Base-by-base conservation (phyloP, 2,888 invertebrate genomes). In the Tridacna gigas region DNA sequence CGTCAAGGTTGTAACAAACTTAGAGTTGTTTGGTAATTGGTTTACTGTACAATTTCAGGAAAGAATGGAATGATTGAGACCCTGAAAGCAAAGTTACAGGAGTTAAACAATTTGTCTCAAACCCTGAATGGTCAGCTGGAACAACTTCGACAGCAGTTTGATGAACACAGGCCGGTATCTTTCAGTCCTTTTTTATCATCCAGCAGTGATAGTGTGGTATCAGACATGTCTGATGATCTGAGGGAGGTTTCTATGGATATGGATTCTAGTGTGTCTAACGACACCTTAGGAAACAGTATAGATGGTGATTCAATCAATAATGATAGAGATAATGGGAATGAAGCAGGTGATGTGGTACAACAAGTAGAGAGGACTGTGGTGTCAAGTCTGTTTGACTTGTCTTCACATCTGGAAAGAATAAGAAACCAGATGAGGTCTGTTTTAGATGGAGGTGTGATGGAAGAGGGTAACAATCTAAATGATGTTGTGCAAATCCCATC, bases 41-140 rank as follows among this genome's bases (percentile, higher is more conserved):
- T 37, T 7, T 4, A 7, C 37, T 37, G 56, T 61, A 45, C 47
- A 9, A 51, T 87, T 91, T 77, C 86, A 91, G 91, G 89, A 69
- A 89, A 89, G 80, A 86, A 88, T 79, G 78, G 86, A 60, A 83
- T 90, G 85, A 89, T 89, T 26, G 86, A 90, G 48, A 86, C 86
- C 51, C 82, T 90, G 71, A 87, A 89, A 74, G 82, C 86, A n/a
- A 89, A 89, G 69, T 77, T 90, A 25, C 85, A 89, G 26, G 89
- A 90, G 75, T 81, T 91, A 28, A 89, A 86, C 74, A 86, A 84
- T 12, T 74, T 89, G 26, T 89, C 90, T 13, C 88, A 89, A 79
- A 87, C 86, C 15, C 69, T 91, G 75, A 88, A 89, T 51, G 86
- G 88, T 69, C 88, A 91, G 61, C 83, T 91, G n/a, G 88, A 89